These are phyloP conservation scores for Sitta europaea DNA, from an alignment of 2,113 vertebrate species.

Conservation along the genomic window DNA sequence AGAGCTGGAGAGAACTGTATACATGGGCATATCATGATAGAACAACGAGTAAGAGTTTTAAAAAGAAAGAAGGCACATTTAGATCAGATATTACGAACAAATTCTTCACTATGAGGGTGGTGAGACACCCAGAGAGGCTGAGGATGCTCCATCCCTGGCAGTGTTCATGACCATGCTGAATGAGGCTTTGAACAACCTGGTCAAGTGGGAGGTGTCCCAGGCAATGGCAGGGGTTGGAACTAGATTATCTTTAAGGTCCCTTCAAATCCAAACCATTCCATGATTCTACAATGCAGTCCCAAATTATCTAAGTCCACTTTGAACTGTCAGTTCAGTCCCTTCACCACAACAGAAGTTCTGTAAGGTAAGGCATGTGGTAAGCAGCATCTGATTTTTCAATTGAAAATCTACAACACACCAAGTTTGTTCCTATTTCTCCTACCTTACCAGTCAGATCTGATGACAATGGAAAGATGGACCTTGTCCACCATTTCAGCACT, in stretches of 20 bases:
- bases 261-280: not conserved
- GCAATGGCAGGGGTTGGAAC: not conserved
- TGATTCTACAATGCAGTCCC: fast-evolving
- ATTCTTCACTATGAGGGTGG: not conserved
- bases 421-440: not conserved
- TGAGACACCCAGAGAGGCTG: not conserved
- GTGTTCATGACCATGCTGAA: not conserved
- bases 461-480: not conserved
- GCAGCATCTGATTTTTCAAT: not conserved
- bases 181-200: not conserved
- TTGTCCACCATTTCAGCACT: not conserved
- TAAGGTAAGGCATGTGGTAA: not conserved
- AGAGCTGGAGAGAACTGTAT: not conserved
- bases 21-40: not conserved
- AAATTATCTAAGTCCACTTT: not conserved
- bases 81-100: not conserved
- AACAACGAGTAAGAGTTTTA: not conserved
- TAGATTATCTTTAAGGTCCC: not conserved
- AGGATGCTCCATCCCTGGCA: not conserved
- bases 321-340: not conserved
- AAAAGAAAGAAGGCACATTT: not conserved
- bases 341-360: not conserved
- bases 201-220: not conserved
- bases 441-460: not conserved
- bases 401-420: not conserved